These are phyloP conservation scores for Brachyistius frenatus DNA, from an alignment of 2,113 vertebrate species.

Conservation along the genomic window DNA sequence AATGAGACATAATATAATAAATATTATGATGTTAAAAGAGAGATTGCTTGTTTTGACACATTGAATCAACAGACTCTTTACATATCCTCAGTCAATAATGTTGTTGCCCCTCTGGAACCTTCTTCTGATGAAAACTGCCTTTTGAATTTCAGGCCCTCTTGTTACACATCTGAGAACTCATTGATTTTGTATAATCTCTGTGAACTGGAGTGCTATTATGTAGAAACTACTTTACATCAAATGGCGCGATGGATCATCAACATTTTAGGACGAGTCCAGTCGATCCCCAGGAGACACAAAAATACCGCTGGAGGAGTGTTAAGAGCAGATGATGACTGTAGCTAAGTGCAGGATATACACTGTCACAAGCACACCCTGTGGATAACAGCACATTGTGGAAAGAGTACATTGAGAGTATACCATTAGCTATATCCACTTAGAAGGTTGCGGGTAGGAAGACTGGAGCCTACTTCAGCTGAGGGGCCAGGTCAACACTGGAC, in stretches of 20 bases:
- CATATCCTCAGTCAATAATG: conserved; percentile 51
- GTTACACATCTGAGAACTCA: conserved; percentile 66
- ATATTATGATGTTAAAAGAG: background rate
- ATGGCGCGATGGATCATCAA: background rate
- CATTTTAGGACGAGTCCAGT: conserved; percentile 4
- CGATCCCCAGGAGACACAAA: conserved; percentile 14
- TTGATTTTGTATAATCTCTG: conserved; percentile 79
- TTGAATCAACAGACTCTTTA: conserved; percentile 14
- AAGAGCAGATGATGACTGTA: background rate
- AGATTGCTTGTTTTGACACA: conserved; percentile 9
- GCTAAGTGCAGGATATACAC: background rate
- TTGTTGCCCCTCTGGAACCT: conserved; percentile 36
- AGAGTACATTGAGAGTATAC: too few species aligned
- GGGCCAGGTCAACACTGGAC: background rate
- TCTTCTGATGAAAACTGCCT: conserved; percentile 49
- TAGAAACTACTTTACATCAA: conserved; percentile 40
- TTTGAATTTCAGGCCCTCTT: conserved; percentile 64
- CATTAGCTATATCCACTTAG: too few species aligned
- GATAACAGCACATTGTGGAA: background rate
- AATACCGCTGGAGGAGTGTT: conserved; percentile 1
- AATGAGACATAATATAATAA: background rate
- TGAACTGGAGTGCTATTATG: conserved; percentile 64
- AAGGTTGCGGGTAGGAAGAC: too few species aligned
- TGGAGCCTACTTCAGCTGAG: too few species aligned
- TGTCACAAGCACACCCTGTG: background rate